A percentile compares a stretch with the other conserved stretches of the same genome.
Evolutionary conservation across 1,140 invertebrate genomes (phyloP).

Genomic region (Drosophila neocordata): DNA sequence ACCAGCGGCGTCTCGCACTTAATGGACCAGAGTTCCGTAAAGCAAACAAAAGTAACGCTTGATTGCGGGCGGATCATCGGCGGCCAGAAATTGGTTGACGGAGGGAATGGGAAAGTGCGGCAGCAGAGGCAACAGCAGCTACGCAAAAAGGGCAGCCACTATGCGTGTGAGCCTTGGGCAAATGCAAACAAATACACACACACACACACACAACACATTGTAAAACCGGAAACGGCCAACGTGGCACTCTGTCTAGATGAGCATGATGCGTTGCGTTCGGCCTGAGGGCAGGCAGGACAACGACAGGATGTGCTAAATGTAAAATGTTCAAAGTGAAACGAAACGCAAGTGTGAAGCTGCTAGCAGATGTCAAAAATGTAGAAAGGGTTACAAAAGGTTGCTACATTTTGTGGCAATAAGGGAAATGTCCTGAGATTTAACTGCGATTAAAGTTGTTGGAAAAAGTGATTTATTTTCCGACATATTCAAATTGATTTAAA

Average conservation of each 20-base stretch:
- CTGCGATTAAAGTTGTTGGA: slow-evolving; percentile 15
- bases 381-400: slow-evolving; percentile 14
- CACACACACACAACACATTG: not conserved
- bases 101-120: not conserved
- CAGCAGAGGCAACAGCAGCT: slow-evolving; percentile 21
- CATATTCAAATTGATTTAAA: slow-evolving; percentile 9
- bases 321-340: slow-evolving; percentile 44
- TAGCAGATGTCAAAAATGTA: slow-evolving; percentile 53
- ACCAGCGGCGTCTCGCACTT: slow-evolving; percentile 51
- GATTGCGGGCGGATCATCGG: slow-evolving; percentile 59
- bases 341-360: slow-evolving; percentile 53
- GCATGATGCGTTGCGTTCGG: slow-evolving; percentile 33
- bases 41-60: slow-evolving; percentile 77
- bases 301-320: slow-evolving; percentile 52
- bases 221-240: slow-evolving; percentile 66
- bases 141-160: slow-evolving; percentile 59
- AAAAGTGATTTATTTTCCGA: not conserved
- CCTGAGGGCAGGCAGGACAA: slow-evolving; percentile 55
- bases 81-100: not conserved
- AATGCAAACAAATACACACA: slow-evolving; percentile 61
- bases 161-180: slow-evolving; percentile 54
- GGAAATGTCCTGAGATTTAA: slow-evolving; percentile 16
- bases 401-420: not conserved
- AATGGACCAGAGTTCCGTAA: slow-evolving; percentile 78
- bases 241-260: slow-evolving; percentile 40